phyloP scores from a whole-genome alignment of 2,888 invertebrate species.

The Heliconius aoede region DNA sequence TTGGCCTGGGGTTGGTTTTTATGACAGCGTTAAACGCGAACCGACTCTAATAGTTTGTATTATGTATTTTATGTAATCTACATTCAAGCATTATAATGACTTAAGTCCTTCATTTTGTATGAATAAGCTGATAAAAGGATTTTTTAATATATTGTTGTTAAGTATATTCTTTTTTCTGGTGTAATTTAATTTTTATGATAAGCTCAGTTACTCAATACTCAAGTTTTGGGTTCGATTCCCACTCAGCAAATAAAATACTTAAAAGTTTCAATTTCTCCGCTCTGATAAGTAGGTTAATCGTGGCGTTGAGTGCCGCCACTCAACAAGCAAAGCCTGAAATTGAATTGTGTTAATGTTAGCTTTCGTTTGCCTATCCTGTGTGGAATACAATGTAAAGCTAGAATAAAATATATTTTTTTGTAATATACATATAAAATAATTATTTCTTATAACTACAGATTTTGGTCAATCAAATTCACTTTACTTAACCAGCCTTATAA shows the following conservation, averaged over 20 bases:
- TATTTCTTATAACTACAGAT: neutral
- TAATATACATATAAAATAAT: neutral
- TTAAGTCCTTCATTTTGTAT: constrained; percentile 4
- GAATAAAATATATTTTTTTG: too few species aligned
- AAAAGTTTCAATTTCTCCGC: too few species aligned
- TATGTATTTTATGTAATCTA: constrained; percentile 34
- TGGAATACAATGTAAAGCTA: too few species aligned
- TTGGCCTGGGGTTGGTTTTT: constrained; percentile 72
- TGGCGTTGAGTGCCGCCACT: too few species aligned
- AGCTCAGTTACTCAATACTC: neutral
- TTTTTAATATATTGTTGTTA: neutral
- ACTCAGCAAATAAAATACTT: too few species aligned
- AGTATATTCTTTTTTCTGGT: neutral
- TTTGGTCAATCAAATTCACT: neutral
- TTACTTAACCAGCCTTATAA: constrained; percentile 20
- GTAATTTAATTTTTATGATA: neutral
- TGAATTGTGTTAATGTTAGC: too few species aligned
- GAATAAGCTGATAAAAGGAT: neutral
- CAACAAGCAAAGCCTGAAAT: too few species aligned
- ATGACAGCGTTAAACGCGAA: constrained; percentile 73
- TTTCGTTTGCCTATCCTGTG: too few species aligned
- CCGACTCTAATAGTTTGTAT: constrained; percentile 72
- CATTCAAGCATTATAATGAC: constrained; percentile 24
- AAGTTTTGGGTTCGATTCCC: too few species aligned
- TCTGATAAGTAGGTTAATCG: too few species aligned